Evolutionary conservation across 2,113 vertebrate species (phyloP).

Genomic region (Struthidea cinerea): DNA sequence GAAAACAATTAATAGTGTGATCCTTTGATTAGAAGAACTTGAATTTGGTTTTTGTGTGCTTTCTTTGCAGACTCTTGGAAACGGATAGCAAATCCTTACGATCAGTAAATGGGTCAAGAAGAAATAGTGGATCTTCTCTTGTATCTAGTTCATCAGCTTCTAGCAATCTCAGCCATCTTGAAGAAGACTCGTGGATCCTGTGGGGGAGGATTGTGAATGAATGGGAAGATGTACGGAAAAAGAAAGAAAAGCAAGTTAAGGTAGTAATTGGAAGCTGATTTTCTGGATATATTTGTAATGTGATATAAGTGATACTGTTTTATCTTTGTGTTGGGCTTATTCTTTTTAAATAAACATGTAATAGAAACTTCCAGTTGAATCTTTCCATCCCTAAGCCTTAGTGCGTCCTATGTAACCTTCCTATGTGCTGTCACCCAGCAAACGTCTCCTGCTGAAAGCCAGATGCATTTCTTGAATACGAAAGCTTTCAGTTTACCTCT

Average conservation of each 20-base stretch:
- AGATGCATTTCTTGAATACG: neutral
- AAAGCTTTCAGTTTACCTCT: neutral
- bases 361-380: neutral
- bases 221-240: conserved; percentile 96
- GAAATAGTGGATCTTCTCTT: conserved; percentile 95
- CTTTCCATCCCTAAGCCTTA: neutral
- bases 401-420: neutral
- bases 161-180: conserved; percentile 95
- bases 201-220: conserved; percentile 98
- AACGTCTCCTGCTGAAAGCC: neutral
- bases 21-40: neutral
- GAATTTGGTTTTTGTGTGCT: neutral
- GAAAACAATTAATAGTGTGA: neutral
- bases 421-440: neutral
- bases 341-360: neutral
- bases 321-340: neutral
- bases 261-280: conserved; percentile 57
- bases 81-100: conserved; percentile 94
- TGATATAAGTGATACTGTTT: neutral
- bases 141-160: conserved; percentile 98
- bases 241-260: conserved; percentile 98
- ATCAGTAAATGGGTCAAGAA: conserved; percentile 94
- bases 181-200: conserved; percentile 96
- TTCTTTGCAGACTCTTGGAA: conserved; percentile 86
- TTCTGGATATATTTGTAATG: neutral